Conservation (phyloP, 2,888 invertebrate species). For the Cheilosia scutellata region DNA sequence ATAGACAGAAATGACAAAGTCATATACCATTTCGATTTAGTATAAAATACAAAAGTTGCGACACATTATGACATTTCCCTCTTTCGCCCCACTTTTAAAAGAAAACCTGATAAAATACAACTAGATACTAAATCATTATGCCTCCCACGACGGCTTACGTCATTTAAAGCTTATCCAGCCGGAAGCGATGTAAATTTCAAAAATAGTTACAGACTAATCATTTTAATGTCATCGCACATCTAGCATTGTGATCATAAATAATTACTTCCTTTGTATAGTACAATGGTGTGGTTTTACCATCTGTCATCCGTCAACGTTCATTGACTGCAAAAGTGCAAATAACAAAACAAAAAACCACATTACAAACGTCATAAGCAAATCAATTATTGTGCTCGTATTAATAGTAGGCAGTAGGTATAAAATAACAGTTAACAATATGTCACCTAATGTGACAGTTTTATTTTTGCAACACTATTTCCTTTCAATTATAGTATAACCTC, state of each 20-base stretch:
- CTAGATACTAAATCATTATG: not conserved
- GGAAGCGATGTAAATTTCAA: conserved; percentile 36
- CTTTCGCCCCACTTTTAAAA: too few species aligned
- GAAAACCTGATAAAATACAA: too few species aligned
- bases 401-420: conserved; percentile 8
- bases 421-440: conserved; percentile 24
- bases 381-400: conserved; percentile 28
- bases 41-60: too few species aligned
- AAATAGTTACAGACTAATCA: conserved; percentile 41
- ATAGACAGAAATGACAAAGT: too few species aligned
- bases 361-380: conserved; percentile 12
- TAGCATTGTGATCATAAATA: conserved; percentile 25
- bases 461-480: conserved; percentile 22
- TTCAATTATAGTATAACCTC: conserved; percentile 46
- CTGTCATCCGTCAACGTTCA: conserved; percentile 37
- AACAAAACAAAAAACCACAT: not conserved
- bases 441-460: conserved; percentile 31
- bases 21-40: too few species aligned
- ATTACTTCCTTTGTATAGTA: conserved; percentile 62
- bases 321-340: conserved; percentile 36
- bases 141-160: not conserved
- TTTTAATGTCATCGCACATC: conserved; percentile 38
- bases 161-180: conserved; percentile 4
- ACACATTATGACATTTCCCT: too few species aligned
- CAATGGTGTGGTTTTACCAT: conserved; percentile 26